phyloP scores from a whole-genome alignment of 2,888 invertebrate species.

The Ennomos erosarius region DNA sequence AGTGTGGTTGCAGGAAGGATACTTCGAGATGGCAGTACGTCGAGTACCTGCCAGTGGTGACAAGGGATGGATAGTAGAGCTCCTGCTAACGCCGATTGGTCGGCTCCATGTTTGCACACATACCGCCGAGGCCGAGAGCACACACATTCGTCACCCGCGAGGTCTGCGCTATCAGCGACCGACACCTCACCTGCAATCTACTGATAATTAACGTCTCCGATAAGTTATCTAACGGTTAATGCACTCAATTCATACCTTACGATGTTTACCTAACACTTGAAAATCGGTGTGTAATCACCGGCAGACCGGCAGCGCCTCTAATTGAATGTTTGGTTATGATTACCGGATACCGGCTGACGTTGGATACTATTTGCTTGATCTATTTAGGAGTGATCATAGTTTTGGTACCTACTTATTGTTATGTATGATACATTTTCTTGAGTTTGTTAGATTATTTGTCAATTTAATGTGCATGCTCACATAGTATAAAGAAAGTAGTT shows the following conservation, averaged over 20 bases:
- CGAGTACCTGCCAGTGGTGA: too few species aligned
- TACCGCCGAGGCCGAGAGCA: neutral
- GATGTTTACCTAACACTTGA: slow-evolving; percentile 41
- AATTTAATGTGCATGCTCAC: neutral
- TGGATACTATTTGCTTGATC: slow-evolving; percentile 22
- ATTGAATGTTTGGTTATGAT: slow-evolving; percentile 41
- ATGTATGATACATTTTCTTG: slow-evolving; percentile 4
- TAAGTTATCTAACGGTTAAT: slow-evolving; percentile 12
- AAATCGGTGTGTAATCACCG: slow-evolving; percentile 36
- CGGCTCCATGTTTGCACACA: neutral
- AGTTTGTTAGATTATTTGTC: neutral
- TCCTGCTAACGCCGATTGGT: too few species aligned
- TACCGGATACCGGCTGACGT: slow-evolving; percentile 13
- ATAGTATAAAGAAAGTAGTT: too few species aligned
- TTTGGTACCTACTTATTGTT: slow-evolving; percentile 2
- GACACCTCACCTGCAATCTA: slow-evolving; percentile 3
- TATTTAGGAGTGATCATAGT: slow-evolving; percentile 9
- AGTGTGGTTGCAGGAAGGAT: too few species aligned
- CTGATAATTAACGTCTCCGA: slow-evolving; percentile 8
- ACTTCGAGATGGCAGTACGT: too few species aligned
- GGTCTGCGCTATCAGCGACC: neutral
- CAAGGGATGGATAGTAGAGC: too few species aligned
- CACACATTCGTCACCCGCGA: neutral
- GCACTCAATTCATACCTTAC: slow-evolving; percentile 15
- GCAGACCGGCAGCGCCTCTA: slow-evolving; percentile 21